phyloP scores from a whole-genome alignment of 2,888 invertebrate species.

The Teleogryllus oceanicus region DNA sequence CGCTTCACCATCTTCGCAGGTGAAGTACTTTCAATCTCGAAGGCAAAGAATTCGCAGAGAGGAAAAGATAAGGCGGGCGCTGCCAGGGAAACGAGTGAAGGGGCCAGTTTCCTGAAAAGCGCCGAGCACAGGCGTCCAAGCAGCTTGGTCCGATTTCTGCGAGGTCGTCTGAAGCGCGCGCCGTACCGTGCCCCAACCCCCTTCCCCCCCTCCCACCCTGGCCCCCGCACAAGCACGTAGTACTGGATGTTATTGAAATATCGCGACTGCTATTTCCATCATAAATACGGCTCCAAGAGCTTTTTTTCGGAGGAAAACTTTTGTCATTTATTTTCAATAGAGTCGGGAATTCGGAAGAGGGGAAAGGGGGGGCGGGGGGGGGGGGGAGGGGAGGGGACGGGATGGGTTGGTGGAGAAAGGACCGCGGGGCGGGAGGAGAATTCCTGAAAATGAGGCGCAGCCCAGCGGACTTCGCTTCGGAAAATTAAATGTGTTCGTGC shows the following conservation, averaged over 20 bases:
- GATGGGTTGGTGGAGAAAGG: background rate
- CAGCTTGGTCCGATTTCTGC: too few species aligned
- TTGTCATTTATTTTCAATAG: slow-evolving; percentile 18
- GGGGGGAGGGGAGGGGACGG: background rate
- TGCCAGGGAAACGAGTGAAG: too few species aligned
- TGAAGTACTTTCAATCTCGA: too few species aligned
- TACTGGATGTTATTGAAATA: slow-evolving; percentile 18
- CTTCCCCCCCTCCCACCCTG: background rate
- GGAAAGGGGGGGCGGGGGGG: background rate
- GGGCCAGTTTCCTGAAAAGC: too few species aligned
- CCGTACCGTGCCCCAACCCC: background rate
- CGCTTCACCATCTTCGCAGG: too few species aligned
- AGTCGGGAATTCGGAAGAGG: background rate
- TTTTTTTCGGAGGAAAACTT: slow-evolving; percentile 18
- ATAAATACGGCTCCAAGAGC: background rate
- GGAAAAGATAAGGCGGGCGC: too few species aligned
- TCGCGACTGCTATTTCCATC: slow-evolving; percentile 1
- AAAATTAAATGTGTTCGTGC: slow-evolving; percentile 1
- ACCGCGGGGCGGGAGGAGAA: background rate
- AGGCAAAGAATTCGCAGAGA: too few species aligned
- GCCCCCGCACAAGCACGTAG: background rate
- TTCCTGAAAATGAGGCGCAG: background rate
- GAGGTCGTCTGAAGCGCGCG: background rate
- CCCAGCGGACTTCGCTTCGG: background rate
- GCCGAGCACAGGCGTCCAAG: too few species aligned